Evolutionary conservation across 1,140 invertebrate genomes (phyloP), one percentile per base, ranked within the genome.

Genomic region (Dryas iulia): DNA sequence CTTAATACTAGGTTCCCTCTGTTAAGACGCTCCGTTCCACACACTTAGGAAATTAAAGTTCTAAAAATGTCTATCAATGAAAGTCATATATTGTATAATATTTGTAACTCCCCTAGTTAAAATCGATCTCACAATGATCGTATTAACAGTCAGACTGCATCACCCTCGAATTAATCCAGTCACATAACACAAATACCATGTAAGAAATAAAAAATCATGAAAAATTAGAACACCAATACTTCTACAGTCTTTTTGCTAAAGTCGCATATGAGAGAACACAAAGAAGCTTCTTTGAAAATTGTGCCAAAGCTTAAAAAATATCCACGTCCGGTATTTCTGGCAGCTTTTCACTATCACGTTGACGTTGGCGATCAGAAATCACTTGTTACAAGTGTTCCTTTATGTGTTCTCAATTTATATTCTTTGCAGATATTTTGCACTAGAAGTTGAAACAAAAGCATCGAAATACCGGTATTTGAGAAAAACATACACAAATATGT

Each of bases 341-440:
- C 59, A 25, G 39, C 59, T 39, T 47, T 53, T 30, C 39, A 28
- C 25, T 53, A 52, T 53, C 35, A 28, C 26, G 59, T 62, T 62
- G 59, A 53, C 24, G 39, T 62, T 52, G 26, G 18, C 59, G 26
- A 62, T 53, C 18, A 62, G 59, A 23, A 62, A 62, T 62, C 59
- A 62, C 35, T 47, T 61, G 24, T 10, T 26, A 52, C 39, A 28
- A 62, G 59, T 35, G 6, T 23, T 62, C 35, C 12, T 26, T 62
- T 62, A 30, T 52, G 35, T 52, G 35, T 26, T 62, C 14, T 21
- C 35, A 21, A 62, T 62, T 62, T 47, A 18, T 47, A 18, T 47
- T 47, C 39, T 47, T 47, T 47, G 6, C 0, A 47, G 10, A 47
- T 47, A 21, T 47, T 10, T 18, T 47, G 39, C 21, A n/a, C 18